phyloP scores from a whole-genome alignment of 2,888 invertebrate species.

The Hypomecis punctinalis region DNA sequence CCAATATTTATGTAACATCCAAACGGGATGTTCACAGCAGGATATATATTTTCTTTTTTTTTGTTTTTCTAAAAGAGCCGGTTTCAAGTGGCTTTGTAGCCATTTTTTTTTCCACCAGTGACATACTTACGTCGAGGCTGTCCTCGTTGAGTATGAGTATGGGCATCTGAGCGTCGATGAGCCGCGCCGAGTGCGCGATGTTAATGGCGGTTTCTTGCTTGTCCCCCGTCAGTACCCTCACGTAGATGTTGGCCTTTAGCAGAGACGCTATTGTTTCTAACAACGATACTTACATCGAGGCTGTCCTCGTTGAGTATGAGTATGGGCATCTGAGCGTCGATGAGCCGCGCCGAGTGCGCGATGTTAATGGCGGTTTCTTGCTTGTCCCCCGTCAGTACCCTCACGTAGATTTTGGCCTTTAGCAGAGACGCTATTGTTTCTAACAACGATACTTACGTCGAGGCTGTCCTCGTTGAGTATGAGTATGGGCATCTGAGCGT shows the following conservation, averaged over 20 bases:
- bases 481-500: constrained; percentile 93
- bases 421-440: constrained; percentile 97
- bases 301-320: constrained; percentile 95
- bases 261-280: constrained; percentile 98
- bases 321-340: constrained; percentile 94
- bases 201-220: constrained; percentile 99
- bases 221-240: constrained; percentile 99
- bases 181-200: constrained; percentile 97
- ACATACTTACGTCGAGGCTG: constrained; percentile 95
- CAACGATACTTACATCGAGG: constrained; percentile 96
- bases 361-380: constrained; percentile 99
- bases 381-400: constrained; percentile 99
- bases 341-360: constrained; percentile 96
- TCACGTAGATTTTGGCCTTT: constrained; percentile 97
- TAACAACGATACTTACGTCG: constrained; percentile 95
- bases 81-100: too few relatives aligned
- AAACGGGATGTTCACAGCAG: too few relatives aligned
- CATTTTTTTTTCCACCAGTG: too few relatives aligned
- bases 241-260: constrained; percentile 95
- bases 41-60: too few relatives aligned
- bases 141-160: constrained; percentile 95
- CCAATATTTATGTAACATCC: too few relatives aligned
- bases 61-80: too few relatives aligned
- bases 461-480: constrained; percentile 96
- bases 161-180: constrained; percentile 94